Conservation (phyloP, 1,140 invertebrate genomes). For the Temnothorax nylanderi region DNA sequence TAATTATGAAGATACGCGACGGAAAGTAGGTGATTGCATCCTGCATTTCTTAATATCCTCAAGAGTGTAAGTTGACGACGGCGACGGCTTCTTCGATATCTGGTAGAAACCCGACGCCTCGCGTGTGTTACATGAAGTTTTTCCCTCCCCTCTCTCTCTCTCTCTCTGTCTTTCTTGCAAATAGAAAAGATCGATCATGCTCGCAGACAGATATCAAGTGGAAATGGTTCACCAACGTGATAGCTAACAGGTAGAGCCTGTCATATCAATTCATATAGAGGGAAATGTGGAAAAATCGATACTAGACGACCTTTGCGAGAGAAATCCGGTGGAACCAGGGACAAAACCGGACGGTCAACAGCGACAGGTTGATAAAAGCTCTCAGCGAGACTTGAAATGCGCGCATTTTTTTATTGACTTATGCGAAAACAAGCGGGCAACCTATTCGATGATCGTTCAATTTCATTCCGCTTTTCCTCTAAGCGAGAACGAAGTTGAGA, state of each 20-base stretch:
- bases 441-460: background rate
- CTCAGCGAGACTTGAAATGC: background rate
- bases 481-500: background rate
- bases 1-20: slow-evolving; percentile 8
- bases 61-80: background rate
- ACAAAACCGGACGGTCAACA: background rate
- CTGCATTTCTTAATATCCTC: slow-evolving; percentile 42
- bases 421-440: background rate
- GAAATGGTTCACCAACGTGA: background rate
- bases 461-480: background rate
- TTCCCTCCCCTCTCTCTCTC: too few species aligned
- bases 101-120: slow-evolving; percentile 13
- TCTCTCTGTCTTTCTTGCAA: background rate
- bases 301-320: background rate
- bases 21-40: slow-evolving; percentile 54
- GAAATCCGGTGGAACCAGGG: background rate
- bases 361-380: background rate
- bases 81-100: background rate
- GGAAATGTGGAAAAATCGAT: background rate
- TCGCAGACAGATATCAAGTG: background rate
- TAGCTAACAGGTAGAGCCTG: background rate
- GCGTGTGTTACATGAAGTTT: background rate
- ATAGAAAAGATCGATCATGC: background rate
- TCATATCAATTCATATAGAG: background rate
- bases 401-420: background rate